Evolutionary conservation across 1,140 invertebrate genomes (phyloP).

Genomic region (Lasaia peninsularis): DNA sequence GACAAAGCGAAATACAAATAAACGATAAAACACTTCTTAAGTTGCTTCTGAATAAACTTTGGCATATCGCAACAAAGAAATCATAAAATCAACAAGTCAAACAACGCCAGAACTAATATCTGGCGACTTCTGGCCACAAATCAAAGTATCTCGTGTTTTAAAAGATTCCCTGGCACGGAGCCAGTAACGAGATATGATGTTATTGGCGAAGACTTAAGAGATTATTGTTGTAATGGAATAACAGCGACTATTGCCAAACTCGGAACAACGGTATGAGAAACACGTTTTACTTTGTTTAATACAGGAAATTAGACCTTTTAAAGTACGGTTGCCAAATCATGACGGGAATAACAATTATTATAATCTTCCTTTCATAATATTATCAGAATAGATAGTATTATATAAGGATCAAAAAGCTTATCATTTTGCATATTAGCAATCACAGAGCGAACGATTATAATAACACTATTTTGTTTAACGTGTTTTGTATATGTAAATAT

Average conservation of each 20-base stretch:
- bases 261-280: neutral
- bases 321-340: neutral
- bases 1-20: no score
- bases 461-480: no score
- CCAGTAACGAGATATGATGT: conserved; percentile 14
- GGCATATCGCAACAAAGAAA: neutral
- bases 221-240: conserved; percentile 19
- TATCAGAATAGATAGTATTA: no score
- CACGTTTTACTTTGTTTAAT: neutral
- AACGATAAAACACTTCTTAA: no score
- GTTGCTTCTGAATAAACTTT: neutral
- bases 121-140: neutral
- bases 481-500: no score
- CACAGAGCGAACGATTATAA: no score
- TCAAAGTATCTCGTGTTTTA: conserved; percentile 12
- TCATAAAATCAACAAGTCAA: conserved; percentile 12
- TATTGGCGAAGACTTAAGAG: conserved; percentile 16
- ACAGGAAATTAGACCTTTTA: neutral
- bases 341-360: neutral
- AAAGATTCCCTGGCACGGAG: conserved; percentile 5
- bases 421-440: no score
- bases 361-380: neutral
- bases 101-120: conserved; percentile 11
- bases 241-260: conserved; percentile 8
- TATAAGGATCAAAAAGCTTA: no score